phyloP scores from a whole-genome alignment of 2,888 invertebrate species.

The Dicycla oo region DNA sequence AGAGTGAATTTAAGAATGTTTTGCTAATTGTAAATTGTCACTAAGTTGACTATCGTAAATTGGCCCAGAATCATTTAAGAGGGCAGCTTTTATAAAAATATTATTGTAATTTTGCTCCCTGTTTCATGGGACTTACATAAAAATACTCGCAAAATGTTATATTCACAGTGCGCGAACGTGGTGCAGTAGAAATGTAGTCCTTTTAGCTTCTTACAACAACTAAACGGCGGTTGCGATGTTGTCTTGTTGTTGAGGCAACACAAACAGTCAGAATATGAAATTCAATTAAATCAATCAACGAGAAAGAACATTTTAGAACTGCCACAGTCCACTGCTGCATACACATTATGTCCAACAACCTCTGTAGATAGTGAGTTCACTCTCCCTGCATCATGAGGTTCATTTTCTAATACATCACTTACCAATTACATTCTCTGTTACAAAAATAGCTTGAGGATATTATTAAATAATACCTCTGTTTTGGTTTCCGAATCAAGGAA shows the following conservation, averaged over 20 bases:
- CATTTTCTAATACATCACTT: neutral
- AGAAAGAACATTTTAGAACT: neutral
- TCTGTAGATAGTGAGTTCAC: neutral
- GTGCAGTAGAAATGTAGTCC: neutral
- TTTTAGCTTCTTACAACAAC: neutral
- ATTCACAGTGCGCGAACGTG: neutral
- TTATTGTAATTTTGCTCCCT: neutral
- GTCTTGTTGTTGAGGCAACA: too few relatives aligned
- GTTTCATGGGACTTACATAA: neutral
- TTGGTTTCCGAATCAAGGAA: constrained; percentile 47
- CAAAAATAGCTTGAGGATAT: constrained; percentile 26
- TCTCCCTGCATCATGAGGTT: neutral
- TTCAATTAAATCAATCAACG: neutral
- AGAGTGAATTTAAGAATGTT: constrained; percentile 27
- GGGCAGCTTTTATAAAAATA: neutral
- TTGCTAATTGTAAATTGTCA: constrained; percentile 32
- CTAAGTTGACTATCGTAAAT: constrained; percentile 20
- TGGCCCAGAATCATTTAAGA: neutral
- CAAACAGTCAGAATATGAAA: neutral
- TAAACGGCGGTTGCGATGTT: neutral
- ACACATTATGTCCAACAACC: too few relatives aligned
- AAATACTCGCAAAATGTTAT: neutral
- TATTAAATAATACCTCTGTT: constrained; percentile 45
- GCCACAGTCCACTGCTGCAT: too few relatives aligned
- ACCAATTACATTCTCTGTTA: constrained; percentile 18